Conservation (phyloP, 1,140 invertebrate genomes). For the Cheumatopsyche charites region DNA sequence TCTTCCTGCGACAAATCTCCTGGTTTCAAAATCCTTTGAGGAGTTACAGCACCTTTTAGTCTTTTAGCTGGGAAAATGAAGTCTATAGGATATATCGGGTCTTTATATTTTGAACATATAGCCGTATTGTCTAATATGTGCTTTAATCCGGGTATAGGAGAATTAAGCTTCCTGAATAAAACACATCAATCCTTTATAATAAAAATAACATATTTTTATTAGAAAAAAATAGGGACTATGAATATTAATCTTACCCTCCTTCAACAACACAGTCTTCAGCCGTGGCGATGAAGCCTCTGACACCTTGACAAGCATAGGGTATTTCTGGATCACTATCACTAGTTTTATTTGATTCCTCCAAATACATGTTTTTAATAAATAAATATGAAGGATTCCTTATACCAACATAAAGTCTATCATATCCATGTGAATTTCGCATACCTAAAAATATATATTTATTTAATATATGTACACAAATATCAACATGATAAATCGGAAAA, state of each 20-base stretch:
- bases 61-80: conserved; percentile 80
- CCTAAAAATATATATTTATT: conserved; percentile 49
- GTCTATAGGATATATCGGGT: conserved; percentile 78
- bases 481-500: background rate
- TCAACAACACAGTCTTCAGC: conserved; percentile 70
- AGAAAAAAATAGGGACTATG: conserved; percentile 15
- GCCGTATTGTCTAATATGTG: conserved; percentile 65
- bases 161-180: conserved; percentile 64
- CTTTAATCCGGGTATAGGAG: conserved; percentile 72
- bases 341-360: conserved; percentile 51
- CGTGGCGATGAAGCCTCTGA: conserved; percentile 75
- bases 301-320: conserved; percentile 67
- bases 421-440: conserved; percentile 72
- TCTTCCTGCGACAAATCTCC: conserved; percentile 74
- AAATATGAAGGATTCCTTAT: conserved; percentile 71
- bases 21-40: conserved; percentile 80
- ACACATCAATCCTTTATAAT: conserved; percentile 11
- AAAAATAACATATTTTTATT: no score
- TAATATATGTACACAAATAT: background rate
- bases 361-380: conserved; percentile 74
- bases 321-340: conserved; percentile 57
- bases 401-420: conserved; percentile 81
- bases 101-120: conserved; percentile 76
- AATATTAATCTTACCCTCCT: conserved; percentile 71
- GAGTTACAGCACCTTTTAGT: conserved; percentile 72